These are phyloP conservation scores for Lacerta agilis DNA, from an alignment of 2,797 vertebrate genomes.

Conservation along the genomic window DNA sequence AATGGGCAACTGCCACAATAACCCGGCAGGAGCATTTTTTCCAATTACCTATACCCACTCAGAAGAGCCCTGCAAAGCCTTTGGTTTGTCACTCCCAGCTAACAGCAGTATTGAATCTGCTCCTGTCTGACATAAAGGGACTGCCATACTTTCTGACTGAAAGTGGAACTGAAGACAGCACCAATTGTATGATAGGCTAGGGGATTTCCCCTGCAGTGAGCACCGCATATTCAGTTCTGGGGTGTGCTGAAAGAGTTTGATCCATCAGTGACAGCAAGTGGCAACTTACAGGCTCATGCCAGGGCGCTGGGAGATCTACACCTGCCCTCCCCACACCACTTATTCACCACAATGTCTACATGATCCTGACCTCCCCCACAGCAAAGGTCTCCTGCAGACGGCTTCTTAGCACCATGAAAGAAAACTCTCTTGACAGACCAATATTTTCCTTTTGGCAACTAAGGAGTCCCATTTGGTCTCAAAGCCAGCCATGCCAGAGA, in stretches of 20 bases:
- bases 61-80: not conserved
- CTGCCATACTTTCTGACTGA: rapidly evolving
- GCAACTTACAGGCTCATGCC: not conserved
- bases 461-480: not conserved
- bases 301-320: not conserved
- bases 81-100: not conserved
- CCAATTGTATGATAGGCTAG: rapidly evolving
- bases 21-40: not conserved
- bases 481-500: not conserved
- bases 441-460: not conserved
- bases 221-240: not conserved
- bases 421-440: not conserved
- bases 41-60: rapidly evolving
- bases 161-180: not conserved
- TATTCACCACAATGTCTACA: not conserved
- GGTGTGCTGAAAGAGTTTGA: not conserved
- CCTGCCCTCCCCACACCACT: no score
- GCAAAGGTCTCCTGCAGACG: not conserved
- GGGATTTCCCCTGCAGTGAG: not conserved
- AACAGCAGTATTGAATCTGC: not conserved
- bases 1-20: rapidly evolving
- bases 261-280: not conserved
- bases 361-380: not conserved
- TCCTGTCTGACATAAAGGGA: not conserved
- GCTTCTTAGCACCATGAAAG: not conserved